Conservation (phyloP, 2,113 vertebrate species). For the Phalacrocorax aristotelis region DNA sequence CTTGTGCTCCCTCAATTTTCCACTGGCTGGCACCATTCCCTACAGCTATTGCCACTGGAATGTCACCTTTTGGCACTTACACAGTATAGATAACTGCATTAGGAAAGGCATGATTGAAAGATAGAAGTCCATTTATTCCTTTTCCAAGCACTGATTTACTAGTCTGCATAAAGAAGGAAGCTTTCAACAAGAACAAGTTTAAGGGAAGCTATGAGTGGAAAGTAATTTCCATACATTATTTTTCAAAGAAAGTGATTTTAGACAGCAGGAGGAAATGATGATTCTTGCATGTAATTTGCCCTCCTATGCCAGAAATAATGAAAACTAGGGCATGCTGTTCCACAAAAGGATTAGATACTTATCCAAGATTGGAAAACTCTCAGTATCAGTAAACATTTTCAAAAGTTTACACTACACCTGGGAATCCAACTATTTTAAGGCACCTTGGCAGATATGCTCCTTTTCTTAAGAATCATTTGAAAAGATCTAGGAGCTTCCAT, state of each 20-base stretch:
- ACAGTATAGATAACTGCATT: neutral
- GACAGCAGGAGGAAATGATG: slow-evolving; percentile 8
- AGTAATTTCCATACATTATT: slow-evolving; percentile 33
- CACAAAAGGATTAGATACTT: slow-evolving; percentile 13
- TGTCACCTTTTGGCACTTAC: neutral
- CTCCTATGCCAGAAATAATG: slow-evolving; percentile 2
- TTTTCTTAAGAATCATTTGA: neutral
- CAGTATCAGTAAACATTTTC: slow-evolving; percentile 32
- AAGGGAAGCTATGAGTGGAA: neutral
- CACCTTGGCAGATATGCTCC: neutral
- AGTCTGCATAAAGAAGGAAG: neutral
- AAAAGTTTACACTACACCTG: neutral
- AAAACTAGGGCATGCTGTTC: slow-evolving; percentile 14
- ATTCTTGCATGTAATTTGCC: slow-evolving; percentile 30
- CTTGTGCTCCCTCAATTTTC: neutral
- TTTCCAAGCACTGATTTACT: neutral
- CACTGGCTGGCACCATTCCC: neutral
- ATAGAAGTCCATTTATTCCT: neutral
- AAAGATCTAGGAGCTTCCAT: neutral
- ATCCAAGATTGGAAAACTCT: slow-evolving; percentile 7
- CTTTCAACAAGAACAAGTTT: neutral
- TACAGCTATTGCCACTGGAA: neutral
- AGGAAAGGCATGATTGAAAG: neutral
- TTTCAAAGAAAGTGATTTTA: slow-evolving; percentile 24
- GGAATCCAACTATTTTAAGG: neutral